phyloP scores from a whole-genome alignment of 2,113 vertebrate genomes.

The Odocoileus hemionus region DNA sequence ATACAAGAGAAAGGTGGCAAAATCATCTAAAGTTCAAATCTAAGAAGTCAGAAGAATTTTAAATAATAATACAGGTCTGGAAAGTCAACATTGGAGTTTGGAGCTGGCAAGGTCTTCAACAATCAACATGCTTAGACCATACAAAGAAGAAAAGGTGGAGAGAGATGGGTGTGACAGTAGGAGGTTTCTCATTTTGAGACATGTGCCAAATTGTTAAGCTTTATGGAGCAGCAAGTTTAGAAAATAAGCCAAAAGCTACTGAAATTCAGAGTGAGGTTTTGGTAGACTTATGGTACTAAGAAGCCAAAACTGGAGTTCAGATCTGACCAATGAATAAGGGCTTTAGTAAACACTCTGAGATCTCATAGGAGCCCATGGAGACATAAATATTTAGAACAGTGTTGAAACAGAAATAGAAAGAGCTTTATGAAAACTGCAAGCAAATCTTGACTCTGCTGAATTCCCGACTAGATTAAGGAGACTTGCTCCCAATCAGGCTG shows the following conservation, averaged over 20 bases:
- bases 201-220: not conserved
- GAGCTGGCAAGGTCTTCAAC: not conserved
- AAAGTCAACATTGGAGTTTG: not conserved
- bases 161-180: not conserved
- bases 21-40: not conserved
- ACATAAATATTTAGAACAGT: not conserved
- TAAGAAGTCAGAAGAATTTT: not conserved
- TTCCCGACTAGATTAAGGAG: not conserved
- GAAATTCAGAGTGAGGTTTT: not conserved
- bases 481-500: not conserved
- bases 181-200: not conserved
- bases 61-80: not conserved
- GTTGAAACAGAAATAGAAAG: not conserved
- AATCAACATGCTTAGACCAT: not conserved
- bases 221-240: not conserved
- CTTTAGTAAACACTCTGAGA: not conserved
- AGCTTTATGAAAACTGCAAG: not conserved
- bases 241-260: not conserved
- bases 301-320: not conserved
- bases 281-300: not conserved
- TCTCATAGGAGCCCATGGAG: not conserved
- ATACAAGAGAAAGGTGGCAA: not conserved
- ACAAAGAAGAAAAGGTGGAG: not conserved
- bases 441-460: not conserved
- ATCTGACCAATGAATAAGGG: not conserved